Evolutionary conservation across 2,797 vertebrate species (phyloP).

Genomic region (Enteromius fasciolatus): DNA sequence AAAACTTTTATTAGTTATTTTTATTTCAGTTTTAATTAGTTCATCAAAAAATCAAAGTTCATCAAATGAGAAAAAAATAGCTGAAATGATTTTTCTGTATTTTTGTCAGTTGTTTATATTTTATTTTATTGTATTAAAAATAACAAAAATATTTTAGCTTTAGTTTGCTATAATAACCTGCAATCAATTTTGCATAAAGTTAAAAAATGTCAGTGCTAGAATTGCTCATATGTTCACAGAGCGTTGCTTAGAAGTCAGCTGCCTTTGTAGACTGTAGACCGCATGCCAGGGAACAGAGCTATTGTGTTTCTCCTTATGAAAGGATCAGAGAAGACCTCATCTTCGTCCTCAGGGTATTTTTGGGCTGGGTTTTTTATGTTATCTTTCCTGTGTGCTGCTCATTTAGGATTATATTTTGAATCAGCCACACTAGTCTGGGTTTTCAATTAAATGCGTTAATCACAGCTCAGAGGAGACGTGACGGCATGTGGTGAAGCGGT

Average conservation of each 20-base stretch:
- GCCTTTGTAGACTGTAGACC: not conserved
- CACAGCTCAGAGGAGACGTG: not conserved
- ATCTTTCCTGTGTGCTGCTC: not conserved
- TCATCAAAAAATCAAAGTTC: not conserved
- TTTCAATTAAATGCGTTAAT: constrained; percentile 35
- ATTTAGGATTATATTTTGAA: constrained; percentile 4
- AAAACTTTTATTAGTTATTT: not conserved
- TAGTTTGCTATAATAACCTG: not conserved
- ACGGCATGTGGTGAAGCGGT: not conserved
- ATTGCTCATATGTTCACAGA: not conserved
- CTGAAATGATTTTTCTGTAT: not conserved
- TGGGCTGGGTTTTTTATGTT: not conserved
- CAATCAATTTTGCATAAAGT: not conserved
- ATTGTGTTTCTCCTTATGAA: not conserved
- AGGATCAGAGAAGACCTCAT: not conserved
- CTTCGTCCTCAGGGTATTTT: not conserved
- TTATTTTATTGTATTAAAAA: not conserved
- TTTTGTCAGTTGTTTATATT: not conserved
- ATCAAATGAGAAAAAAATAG: not conserved
- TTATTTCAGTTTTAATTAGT: not conserved
- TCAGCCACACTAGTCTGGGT: not conserved
- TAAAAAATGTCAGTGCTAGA: not conserved
- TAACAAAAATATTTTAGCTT: not conserved
- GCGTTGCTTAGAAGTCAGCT: not conserved
- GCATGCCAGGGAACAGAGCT: not conserved